Conservation (phyloP, 2,888 invertebrate genomes). For the Marronus borbonicus region DNA sequence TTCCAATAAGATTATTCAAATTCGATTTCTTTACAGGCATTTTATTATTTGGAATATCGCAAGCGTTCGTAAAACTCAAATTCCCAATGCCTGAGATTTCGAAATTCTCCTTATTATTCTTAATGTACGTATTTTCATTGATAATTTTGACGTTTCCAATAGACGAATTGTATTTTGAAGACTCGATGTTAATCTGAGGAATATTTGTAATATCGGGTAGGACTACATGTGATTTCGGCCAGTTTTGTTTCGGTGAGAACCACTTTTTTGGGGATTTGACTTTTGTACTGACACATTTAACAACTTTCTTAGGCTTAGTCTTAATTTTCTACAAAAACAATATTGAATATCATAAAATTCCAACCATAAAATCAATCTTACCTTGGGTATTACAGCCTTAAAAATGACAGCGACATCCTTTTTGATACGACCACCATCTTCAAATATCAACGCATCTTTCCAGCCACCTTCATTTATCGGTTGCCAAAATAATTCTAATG, state of each 20-base stretch:
- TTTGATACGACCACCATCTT: constrained; percentile 77
- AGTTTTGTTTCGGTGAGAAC: constrained; percentile 36
- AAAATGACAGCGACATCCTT: constrained; percentile 79
- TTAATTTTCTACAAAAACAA: constrained; percentile 29
- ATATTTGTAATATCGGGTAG: constrained; percentile 53
- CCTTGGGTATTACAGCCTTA: constrained; percentile 71
- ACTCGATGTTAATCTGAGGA: constrained; percentile 27
- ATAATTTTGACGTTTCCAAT: neutral
- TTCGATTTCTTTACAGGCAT: neutral
- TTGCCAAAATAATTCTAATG: constrained; percentile 77
- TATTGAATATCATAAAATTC: neutral
- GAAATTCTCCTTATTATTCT: constrained; percentile 45
- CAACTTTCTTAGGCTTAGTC: constrained; percentile 26
- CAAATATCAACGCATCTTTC: constrained; percentile 76
- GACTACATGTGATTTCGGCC: constrained; percentile 16
- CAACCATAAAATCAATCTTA: constrained; percentile 50
- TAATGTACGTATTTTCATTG: constrained; percentile 25
- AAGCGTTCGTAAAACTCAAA: neutral
- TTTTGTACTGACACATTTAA: constrained; percentile 42
- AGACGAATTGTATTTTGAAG: neutral
- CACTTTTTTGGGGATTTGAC: constrained; percentile 40
- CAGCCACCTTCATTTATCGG: constrained; percentile 75
- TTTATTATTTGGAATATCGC: neutral
- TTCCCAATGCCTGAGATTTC: constrained; percentile 36
- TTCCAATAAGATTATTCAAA: too few species aligned